Evolutionary conservation across 2,113 vertebrate species (phyloP).

Genomic region (Gymnogyps californianus): DNA sequence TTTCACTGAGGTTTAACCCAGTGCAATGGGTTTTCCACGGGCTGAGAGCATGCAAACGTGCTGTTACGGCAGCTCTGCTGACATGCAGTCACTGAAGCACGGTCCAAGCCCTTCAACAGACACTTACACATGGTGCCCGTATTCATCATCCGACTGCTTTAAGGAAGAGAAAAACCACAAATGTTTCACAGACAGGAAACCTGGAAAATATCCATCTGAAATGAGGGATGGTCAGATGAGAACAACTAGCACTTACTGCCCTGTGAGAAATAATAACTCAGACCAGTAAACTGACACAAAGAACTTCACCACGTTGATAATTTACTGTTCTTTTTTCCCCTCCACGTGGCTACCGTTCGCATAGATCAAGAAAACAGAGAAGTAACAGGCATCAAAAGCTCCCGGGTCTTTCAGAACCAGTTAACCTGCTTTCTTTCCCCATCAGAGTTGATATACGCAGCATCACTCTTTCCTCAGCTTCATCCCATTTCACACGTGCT

Average conservation of each 20-base stretch:
- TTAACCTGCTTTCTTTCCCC: neutral
- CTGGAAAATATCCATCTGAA: constrained; percentile 18
- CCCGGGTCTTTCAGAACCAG: neutral
- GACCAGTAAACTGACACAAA: neutral
- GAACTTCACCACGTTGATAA: neutral
- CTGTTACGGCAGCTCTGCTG: neutral
- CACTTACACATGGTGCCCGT: neutral
- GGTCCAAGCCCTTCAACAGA: neutral
- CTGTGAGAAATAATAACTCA: neutral
- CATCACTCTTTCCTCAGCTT: neutral
- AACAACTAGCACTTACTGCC: neutral
- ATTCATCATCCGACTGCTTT: neutral
- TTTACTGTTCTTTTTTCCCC: neutral
- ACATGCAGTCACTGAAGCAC: neutral
- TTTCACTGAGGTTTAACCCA: neutral
- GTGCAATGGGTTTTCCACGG: neutral
- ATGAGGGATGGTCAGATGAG: neutral
- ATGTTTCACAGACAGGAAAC: neutral
- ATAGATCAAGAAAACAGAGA: neutral
- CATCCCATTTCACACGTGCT: neutral
- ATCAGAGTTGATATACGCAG: neutral
- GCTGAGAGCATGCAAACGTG: neutral
- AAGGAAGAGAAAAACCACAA: constrained; percentile 17
- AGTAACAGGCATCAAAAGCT: neutral
- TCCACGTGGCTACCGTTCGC: neutral